These are phyloP conservation scores for Philaenus spumarius DNA, from an alignment of 1,140 invertebrate species.

Conservation along the genomic window DNA sequence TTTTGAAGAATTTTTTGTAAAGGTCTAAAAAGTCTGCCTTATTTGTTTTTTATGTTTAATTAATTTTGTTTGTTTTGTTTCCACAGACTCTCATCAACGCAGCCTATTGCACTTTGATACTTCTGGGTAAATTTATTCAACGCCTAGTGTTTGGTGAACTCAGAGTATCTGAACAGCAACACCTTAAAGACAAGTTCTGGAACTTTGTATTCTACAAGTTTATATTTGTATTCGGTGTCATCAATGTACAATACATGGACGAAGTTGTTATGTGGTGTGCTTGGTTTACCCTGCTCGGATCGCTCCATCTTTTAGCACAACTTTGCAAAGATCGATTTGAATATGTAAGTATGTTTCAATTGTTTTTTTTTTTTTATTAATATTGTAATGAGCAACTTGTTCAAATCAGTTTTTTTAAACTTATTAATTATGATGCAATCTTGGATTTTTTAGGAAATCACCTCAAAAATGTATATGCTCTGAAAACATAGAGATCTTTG, in stretches of 20 bases:
- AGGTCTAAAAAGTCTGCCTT: too few relatives aligned
- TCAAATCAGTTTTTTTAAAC: too few relatives aligned
- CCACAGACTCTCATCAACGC: constrained; percentile 80
- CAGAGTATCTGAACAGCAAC: constrained; percentile 68
- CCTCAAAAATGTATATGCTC: too few relatives aligned
- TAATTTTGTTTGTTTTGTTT: constrained; percentile 30
- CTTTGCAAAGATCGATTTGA: constrained; percentile 86
- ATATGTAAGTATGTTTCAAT: constrained; percentile 61
- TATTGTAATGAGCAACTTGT: constrained; percentile 74
- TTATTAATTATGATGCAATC: too few relatives aligned
- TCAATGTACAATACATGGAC: constrained; percentile 79
- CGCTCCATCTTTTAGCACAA: constrained; percentile 77
- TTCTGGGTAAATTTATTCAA: constrained; percentile 71
- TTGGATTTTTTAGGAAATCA: too few relatives aligned
- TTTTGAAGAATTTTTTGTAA: too few relatives aligned
- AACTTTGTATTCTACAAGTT: constrained; percentile 94
- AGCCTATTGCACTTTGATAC: constrained; percentile 75
- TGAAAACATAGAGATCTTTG: too few relatives aligned
- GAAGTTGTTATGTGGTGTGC: constrained; percentile 79
- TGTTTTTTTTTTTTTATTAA: constrained; percentile 71
- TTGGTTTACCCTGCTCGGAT: constrained; percentile 86
- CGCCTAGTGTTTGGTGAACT: constrained; percentile 81
- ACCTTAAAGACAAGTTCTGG: constrained; percentile 76
- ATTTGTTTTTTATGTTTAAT: not conserved
- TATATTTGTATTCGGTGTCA: constrained; percentile 89